Evolutionary conservation across 2,888 invertebrate genomes (phyloP).

Genomic region (Heliothis peltigera): DNA sequence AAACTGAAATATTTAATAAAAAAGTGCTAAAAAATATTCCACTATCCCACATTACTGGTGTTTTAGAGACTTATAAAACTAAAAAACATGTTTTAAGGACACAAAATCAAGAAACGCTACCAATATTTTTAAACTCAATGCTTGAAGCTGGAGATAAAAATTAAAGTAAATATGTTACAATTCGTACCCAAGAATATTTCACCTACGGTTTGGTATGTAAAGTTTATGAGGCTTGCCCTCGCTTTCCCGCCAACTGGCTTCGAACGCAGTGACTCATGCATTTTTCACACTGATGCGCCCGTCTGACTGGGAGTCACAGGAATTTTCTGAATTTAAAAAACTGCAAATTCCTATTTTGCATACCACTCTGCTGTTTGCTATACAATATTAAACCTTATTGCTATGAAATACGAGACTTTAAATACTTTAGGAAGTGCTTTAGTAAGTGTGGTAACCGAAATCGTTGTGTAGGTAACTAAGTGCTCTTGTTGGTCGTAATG

Average conservation of each 20-base stretch:
- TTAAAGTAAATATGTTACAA: conserved; percentile 50
- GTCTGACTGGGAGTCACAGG: conserved; percentile 63
- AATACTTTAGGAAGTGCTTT: not conserved
- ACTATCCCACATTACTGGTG: too few species aligned
- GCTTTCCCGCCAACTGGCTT: conserved; percentile 65
- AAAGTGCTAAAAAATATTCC: too few species aligned
- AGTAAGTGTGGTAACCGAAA: conserved; percentile 45
- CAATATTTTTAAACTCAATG: conserved; percentile 8
- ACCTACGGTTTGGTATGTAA: conserved; percentile 51
- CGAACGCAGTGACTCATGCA: conserved; percentile 77
- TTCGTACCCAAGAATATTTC: conserved; percentile 45
- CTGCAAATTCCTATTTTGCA: conserved; percentile 40
- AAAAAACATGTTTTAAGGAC: not conserved
- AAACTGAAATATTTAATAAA: too few species aligned
- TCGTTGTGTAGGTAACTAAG: conserved; percentile 57
- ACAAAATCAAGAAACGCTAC: not conserved
- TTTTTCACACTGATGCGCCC: conserved; percentile 78
- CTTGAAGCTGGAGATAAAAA: conserved; percentile 30
- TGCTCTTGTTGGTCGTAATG: conserved; percentile 55
- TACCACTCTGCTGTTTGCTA: conserved; percentile 4
- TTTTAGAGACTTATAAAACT: too few species aligned
- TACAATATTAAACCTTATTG: conserved; percentile 29
- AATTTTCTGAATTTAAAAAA: conserved; percentile 70
- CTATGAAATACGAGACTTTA: conserved; percentile 5
- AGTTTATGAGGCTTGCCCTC: conserved; percentile 62